Conservation (phyloP, 1,140 invertebrate species). For the Grapholita molesta region DNA sequence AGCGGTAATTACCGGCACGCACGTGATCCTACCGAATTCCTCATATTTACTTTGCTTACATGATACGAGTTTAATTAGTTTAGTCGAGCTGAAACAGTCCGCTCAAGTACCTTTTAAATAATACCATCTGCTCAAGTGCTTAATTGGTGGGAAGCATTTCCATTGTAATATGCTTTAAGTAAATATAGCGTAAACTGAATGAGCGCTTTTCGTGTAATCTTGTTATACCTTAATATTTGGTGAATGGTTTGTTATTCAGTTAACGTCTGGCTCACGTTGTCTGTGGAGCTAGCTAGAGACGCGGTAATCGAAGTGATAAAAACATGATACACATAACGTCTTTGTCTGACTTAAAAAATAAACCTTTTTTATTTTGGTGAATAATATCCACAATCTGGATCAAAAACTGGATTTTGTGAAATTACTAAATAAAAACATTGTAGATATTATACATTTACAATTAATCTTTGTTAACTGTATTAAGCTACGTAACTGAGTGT, state of each 20-base stretch:
- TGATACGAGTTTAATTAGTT: conserved; percentile 9
- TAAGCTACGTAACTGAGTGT: no score
- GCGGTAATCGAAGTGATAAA: no score
- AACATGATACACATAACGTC: no score
- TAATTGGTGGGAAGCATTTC: not conserved
- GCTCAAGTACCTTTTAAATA: not conserved
- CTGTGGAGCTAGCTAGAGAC: not conserved
- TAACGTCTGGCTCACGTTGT: not conserved
- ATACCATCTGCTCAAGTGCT: not conserved
- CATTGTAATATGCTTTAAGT: not conserved
- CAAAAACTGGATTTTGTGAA: no score
- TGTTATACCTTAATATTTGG: not conserved
- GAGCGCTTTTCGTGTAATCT: not conserved
- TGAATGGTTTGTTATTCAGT: not conserved
- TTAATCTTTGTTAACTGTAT: no score
- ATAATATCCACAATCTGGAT: no score
- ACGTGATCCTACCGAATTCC: conserved; percentile 5
- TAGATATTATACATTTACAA: no score
- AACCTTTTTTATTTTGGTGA: no score
- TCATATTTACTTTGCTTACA: conserved; percentile 9
- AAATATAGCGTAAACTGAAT: not conserved
- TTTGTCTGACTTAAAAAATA: no score
- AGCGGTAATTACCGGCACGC: conserved; percentile 4
- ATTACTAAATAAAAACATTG: no score
- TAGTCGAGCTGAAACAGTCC: not conserved